These are phyloP conservation scores for Periparus ater DNA, from an alignment of 2,797 vertebrate species.

Conservation along the genomic window DNA sequence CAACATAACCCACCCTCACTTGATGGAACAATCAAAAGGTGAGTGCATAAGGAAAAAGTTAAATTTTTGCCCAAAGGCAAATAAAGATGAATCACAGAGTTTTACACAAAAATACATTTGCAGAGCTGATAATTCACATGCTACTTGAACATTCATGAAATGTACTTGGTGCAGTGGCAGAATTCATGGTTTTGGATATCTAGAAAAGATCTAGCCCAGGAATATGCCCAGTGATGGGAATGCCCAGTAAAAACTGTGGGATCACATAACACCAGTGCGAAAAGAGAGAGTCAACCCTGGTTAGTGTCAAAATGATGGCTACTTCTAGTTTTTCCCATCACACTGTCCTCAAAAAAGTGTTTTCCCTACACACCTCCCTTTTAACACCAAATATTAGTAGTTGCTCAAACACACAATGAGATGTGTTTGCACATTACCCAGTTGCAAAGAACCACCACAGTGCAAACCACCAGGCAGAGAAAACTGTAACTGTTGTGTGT, in stretches of 20 bases:
- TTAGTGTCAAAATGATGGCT: neutral
- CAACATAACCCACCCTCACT: constrained; percentile 38
- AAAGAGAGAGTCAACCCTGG: constrained; percentile 11
- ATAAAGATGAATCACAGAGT: constrained; percentile 31
- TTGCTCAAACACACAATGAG: neutral
- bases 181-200: constrained; percentile 5
- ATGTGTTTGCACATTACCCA: neutral
- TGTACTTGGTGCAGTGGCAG: neutral
- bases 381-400: constrained; percentile 8
- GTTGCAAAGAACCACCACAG: constrained; percentile 32
- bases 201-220: constrained; percentile 26
- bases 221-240: constrained; percentile 2
- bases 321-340: neutral
- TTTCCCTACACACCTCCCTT: neutral
- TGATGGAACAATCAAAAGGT: constrained; percentile 52
- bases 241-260: neutral
- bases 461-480: constrained; percentile 25
- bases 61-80: constrained; percentile 40
- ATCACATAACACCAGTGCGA: constrained; percentile 2
- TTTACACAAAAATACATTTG: constrained; percentile 37
- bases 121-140: constrained; percentile 56
- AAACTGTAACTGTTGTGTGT: constrained; percentile 31
- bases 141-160: constrained; percentile 44
- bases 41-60: constrained; percentile 1
- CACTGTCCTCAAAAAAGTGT: neutral